Percentiles rank a stretch among this genome's conserved stretches.
These are phyloP conservation scores for Hymenochirus boettgeri DNA, from an alignment of 2,113 vertebrate species.

Conservation along the genomic window DNA sequence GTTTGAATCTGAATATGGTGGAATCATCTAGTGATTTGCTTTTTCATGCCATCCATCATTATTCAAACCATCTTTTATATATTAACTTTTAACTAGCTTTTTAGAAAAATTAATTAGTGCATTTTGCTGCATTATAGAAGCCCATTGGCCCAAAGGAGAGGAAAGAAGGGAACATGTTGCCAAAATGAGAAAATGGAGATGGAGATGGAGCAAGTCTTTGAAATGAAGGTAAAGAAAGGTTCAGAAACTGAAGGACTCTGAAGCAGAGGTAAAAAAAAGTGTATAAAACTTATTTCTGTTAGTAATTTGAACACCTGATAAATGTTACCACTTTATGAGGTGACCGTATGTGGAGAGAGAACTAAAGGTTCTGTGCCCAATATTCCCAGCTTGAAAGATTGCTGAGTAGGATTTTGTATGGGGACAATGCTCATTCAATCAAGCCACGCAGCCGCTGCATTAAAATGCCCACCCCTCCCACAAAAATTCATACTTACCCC, in stretches of 20 bases:
- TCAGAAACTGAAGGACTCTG: constrained; percentile 96
- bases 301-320: too few relatives aligned
- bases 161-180: constrained; percentile 91
- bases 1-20: background rate
- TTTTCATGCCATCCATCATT: background rate
- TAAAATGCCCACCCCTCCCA: too few relatives aligned
- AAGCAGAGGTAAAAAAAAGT: constrained; percentile 83
- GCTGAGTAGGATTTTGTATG: too few relatives aligned
- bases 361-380: too few relatives aligned
- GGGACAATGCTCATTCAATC: too few relatives aligned
- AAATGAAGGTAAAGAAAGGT: constrained; percentile 98
- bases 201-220: constrained; percentile 98
- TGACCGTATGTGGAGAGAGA: too few relatives aligned
- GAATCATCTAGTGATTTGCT: background rate
- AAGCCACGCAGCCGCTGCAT: too few relatives aligned
- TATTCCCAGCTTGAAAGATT: too few relatives aligned
- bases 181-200: constrained; percentile 99
- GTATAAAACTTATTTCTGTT: too few relatives aligned
- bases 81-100: background rate
- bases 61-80: background rate
- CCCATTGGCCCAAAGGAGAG: constrained; percentile 94
- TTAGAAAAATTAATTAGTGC: background rate
- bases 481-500: too few relatives aligned
- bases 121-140: constrained; percentile 70
- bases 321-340: too few relatives aligned